Evolutionary conservation across 2,113 vertebrate species (phyloP).

Genomic region (Pitta sordida): DNA sequence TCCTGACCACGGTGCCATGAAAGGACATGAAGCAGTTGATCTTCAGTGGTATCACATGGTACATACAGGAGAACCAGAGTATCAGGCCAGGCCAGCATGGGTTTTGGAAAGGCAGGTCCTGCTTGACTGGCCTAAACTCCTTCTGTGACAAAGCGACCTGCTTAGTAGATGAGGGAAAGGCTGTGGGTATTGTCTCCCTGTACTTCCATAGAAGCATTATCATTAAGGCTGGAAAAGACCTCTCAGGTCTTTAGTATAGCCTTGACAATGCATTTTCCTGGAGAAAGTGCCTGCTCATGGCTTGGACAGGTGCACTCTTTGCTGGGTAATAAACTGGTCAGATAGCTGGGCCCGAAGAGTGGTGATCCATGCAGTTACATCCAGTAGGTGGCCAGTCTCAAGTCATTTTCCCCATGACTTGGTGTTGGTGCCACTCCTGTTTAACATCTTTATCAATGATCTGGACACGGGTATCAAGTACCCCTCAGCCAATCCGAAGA

Average conservation of each 20-base stretch:
- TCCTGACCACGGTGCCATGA: fast-evolving
- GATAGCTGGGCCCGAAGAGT: background rate
- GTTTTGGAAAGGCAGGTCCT: background rate
- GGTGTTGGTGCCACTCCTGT: background rate
- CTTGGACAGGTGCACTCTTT: background rate
- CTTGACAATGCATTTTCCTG: background rate
- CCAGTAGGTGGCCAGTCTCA: no score
- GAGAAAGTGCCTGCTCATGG: background rate
- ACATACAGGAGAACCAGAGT: background rate
- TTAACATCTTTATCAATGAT: background rate
- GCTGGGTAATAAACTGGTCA: background rate
- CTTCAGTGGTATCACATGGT: background rate
- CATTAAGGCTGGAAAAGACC: background rate
- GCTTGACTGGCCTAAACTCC: background rate
- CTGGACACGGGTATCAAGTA: background rate
- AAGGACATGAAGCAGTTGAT: background rate
- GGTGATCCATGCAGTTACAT: background rate
- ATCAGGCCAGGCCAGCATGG: background rate
- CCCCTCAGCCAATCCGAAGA: background rate
- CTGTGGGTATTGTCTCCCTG: no score
- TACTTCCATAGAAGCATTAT: background rate
- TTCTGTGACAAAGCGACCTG: fast-evolving
- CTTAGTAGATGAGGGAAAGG: background rate
- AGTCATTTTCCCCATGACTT: background rate
- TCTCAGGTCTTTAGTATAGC: background rate